Percentiles rank a stretch among this genome's conserved stretches.
These are phyloP conservation scores for Rhinatrema bivittatum DNA, from an alignment of 2,797 vertebrate species.

Conservation along the genomic window DNA sequence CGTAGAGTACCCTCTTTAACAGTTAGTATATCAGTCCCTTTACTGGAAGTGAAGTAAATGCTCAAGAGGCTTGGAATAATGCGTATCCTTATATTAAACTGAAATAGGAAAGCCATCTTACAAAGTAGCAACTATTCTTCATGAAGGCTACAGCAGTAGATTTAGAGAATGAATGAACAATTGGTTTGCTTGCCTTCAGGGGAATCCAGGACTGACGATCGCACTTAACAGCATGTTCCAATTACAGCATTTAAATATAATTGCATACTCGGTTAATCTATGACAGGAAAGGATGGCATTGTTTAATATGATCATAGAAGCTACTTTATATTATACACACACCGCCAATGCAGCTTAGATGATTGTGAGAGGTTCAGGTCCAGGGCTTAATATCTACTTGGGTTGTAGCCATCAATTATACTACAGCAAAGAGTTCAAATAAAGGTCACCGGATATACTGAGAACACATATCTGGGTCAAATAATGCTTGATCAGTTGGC, in stretches of 20 bases:
- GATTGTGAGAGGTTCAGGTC: conserved; percentile 55
- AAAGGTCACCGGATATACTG: conserved; percentile 58
- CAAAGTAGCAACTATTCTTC: too few species aligned
- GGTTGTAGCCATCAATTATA: conserved; percentile 56
- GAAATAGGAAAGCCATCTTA: too few species aligned
- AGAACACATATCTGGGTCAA: conserved; percentile 54
- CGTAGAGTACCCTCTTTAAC: too few species aligned
- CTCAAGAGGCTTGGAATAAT: too few species aligned
- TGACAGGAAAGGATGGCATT: conserved; percentile 53
- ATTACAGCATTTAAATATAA: conserved; percentile 66
- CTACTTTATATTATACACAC: conserved; percentile 54
- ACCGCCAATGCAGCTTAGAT: conserved; percentile 44
- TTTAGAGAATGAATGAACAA: too few species aligned
- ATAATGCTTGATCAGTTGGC: conserved; percentile 42
- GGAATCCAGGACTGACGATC: too few species aligned
- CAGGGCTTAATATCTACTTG: conserved; percentile 54
- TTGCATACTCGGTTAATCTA: conserved; percentile 57
- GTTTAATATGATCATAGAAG: conserved; percentile 53
- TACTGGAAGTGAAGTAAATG: too few species aligned
- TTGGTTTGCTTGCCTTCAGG: too few species aligned
- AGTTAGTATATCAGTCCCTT: too few species aligned
- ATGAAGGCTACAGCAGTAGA: too few species aligned
- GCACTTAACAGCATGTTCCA: conserved; percentile 64
- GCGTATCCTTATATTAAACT: too few species aligned
- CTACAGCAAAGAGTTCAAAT: conserved; percentile 52